Evolutionary conservation across 2,888 invertebrate genomes (phyloP), one percentile per base, ranked within the genome.

Genomic region (Netelia fuscicornis): DNA sequence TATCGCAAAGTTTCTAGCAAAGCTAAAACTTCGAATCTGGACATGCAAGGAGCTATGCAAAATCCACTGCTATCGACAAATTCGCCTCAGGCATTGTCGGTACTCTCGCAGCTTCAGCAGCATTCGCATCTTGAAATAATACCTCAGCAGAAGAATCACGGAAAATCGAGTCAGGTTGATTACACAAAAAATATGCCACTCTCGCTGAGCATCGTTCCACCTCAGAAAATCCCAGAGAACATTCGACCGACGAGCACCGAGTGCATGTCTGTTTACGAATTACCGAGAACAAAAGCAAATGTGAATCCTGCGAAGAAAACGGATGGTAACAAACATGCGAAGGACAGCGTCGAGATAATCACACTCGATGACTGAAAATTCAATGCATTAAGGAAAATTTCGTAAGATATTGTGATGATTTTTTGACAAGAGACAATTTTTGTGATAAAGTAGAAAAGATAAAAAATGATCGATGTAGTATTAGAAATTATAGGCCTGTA

Each of bases 81-180:
- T 23, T 84, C 91, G 0, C 89, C 83, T 0, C 92, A 92, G 13
- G 88, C 91, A 1, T 84, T 92, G 0, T 90, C 92, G 2, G 90
- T 93, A 82, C 82, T 93, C 0, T 89, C 91, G 1, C 93, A 93
- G 48, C 87, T 93, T 11, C 91, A 93, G 58, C 93, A 93, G 42
- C 93, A 93, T 48, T 91, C 93, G 0, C 92, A 93, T 79, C 86
- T 93, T 37, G 93, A 93, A 71, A 93, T 93, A 42, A 93, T 93
- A 85, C 93, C 93, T 1, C 92, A 92, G 70, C 92, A 92, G 42
- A 91, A 91, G 60, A 83, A 86, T 37, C 89, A 90, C n/a, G 75
- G 84, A 2, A 92, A 91, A 25, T 25, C 88, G 3, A 81, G 54
- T 8, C 82, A 85, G 52, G 83, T 90, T 0, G 92, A 92, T 62